Evolutionary conservation across 2,797 vertebrate species (phyloP).

Genomic region (Melopsittacus undulatus): DNA sequence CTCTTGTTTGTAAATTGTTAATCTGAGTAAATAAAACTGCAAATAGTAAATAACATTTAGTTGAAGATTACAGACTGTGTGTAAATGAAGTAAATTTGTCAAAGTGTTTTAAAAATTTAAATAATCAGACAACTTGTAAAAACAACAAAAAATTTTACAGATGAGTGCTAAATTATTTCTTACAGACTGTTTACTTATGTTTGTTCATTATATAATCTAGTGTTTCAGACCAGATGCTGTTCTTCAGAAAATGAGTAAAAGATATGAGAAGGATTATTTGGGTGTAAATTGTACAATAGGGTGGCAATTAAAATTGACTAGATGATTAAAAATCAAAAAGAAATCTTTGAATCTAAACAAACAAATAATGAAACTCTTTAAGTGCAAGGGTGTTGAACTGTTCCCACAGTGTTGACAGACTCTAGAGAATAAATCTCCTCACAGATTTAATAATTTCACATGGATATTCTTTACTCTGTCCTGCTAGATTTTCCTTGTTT

Average conservation of each 20-base stretch:
- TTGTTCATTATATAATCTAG: neutral
- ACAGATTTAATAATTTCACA: neutral
- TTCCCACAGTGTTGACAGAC: neutral
- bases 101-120: constrained; percentile 6
- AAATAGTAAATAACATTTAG: neutral
- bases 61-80: neutral
- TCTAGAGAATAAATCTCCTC: neutral
- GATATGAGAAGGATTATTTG: constrained; percentile 8
- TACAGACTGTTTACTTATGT: neutral
- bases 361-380: neutral
- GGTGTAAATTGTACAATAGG: neutral
- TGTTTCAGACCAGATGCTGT: neutral
- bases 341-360: constrained; percentile 8
- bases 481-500: neutral
- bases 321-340: neutral
- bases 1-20: neutral
- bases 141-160: neutral
- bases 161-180: neutral
- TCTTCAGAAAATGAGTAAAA: neutral
- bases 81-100: neutral
- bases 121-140: neutral
- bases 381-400: neutral
- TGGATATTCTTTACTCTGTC: neutral
- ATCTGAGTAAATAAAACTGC: neutral
- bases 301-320: neutral